Base-by-base conservation (phyloP, 2,113 vertebrate species). In the Alexandromys fortis region DNA sequence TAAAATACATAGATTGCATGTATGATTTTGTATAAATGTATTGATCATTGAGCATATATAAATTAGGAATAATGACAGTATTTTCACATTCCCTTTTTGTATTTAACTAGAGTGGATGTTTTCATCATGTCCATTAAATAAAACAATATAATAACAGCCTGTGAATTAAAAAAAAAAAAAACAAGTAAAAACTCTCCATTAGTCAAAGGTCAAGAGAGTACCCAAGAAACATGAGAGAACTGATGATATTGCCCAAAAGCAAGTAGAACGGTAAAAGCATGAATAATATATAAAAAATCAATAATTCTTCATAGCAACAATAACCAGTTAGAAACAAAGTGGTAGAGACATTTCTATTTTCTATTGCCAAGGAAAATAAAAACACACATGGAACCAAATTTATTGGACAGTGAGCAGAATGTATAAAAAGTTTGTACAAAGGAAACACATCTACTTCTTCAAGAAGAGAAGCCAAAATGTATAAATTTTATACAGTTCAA, bases 401-500 rank as follows among this genome's bases (percentile, higher is more conserved):
- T 82, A 95, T 47, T 28, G 85, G 30, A 72, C 86, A 94, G 77
- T 70, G 14, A 94, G 26, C 6, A 86, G 89, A 92, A 94, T 0
- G 11, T 92, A 61, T 58, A n/a, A 79, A 93, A 92, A 45, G 24
- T 83, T 47, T 92, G 19, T 52, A 75, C 28, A 78, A 91, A 81
- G 76, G 12, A 89, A 92, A 72, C 28, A 52, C n/a, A 76, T n/a
- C 5, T 22, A 67, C 2, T 81, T 79, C 12, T 58, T 68, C 35
- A 89, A 68, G 1, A 87, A 28, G 83, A 88, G 0, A 47, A 94
- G 33, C 68, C 38, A 93, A 38, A 90, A 92, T 89, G 49, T 86
- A 21, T 86, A 94, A 67, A 89, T 81, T 94, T 94, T 88, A 91
- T 58, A 92, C 28, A 94, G 14, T 95, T 93, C 75, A 92, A 68